Percentiles rank a stretch among this genome's conserved stretches.
Conservation (phyloP, 2,888 invertebrate species). For the Aquatica leii region DNA sequence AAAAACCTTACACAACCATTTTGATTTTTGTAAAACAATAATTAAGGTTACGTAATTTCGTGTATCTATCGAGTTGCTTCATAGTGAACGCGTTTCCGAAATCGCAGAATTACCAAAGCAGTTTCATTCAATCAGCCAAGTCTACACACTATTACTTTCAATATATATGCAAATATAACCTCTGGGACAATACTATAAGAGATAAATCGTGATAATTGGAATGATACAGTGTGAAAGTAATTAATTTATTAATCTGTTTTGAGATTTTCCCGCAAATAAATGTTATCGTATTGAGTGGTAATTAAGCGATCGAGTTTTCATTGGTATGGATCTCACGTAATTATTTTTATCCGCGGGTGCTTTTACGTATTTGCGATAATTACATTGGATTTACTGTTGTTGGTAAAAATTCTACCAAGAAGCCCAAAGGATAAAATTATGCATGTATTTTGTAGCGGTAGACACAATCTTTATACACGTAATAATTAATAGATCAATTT, state of each 20-base stretch:
- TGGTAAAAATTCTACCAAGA: too few species aligned
- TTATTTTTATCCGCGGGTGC: too few species aligned
- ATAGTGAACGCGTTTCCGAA: too few species aligned
- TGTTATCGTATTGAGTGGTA: constrained; percentile 1
- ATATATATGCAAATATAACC: constrained; percentile 32
- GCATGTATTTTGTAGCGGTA: constrained; percentile 17
- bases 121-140: too few species aligned
- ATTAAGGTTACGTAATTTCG: too few species aligned
- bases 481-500: constrained; percentile 22
- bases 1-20: too few species aligned
- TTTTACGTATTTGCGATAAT: too few species aligned
- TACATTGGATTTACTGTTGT: too few species aligned
- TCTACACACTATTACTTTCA: constrained; percentile 15
- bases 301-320: constrained; percentile 13
- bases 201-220: constrained; percentile 33
- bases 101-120: too few species aligned
- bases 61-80: too few species aligned
- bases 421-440: not conserved
- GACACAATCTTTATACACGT: constrained; percentile 19
- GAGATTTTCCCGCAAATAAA: constrained; percentile 8
- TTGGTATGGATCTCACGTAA: constrained; percentile 3
- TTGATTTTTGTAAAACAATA: too few species aligned
- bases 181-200: constrained; percentile 31
- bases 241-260: constrained; percentile 30
- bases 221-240: constrained; percentile 30